Conservation (phyloP, 2,888 invertebrate species). For the Theretra japonica region DNA sequence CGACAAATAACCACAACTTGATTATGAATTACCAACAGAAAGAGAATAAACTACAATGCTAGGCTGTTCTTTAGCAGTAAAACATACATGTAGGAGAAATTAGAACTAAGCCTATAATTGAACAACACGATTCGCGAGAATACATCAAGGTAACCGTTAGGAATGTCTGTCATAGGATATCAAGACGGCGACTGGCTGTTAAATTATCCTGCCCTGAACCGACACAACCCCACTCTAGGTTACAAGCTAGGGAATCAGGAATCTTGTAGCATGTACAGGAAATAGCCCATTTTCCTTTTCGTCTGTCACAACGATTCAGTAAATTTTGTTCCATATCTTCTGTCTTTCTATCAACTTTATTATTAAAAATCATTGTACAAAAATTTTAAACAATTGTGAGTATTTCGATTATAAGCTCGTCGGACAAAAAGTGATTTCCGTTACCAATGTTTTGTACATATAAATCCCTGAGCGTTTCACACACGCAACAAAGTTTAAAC, state of each 20-base stretch:
- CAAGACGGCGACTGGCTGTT: background rate
- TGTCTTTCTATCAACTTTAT: background rate
- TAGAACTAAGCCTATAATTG: background rate
- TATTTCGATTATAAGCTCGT: background rate
- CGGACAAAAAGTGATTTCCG: background rate
- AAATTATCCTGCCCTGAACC: background rate
- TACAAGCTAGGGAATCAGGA: background rate
- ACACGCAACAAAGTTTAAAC: background rate
- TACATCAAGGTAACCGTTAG: background rate
- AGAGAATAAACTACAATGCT: background rate
- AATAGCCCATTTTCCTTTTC: background rate
- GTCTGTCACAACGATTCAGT: background rate
- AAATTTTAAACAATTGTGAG: background rate
- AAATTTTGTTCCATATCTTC: background rate
- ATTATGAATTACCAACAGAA: background rate
- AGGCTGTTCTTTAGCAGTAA: background rate
- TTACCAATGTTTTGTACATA: background rate
- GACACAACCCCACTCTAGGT: too few species aligned
- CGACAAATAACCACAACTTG: background rate
- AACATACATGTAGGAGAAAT: background rate
- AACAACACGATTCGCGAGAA: background rate
- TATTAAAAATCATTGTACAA: background rate
- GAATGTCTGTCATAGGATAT: constrained; percentile 2
- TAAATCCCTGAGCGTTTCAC: background rate
- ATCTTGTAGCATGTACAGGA: background rate